Conservation (phyloP, 2,888 invertebrate genomes). For the Pteria penguin region DNA sequence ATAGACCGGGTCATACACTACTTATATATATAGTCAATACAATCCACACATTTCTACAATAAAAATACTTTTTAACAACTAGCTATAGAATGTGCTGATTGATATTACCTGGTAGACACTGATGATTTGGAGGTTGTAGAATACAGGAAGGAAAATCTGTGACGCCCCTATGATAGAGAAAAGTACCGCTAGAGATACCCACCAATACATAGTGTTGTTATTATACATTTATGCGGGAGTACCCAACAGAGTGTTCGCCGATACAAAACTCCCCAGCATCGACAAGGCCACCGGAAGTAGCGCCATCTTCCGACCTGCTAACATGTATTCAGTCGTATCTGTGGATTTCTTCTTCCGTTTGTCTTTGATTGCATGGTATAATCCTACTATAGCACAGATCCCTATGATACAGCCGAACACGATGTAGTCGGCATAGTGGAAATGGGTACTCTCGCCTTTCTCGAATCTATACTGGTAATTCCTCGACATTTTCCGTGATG, state of each 20-base stretch:
- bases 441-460: constrained; percentile 45
- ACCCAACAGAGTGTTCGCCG: constrained; percentile 74
- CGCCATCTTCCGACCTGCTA: constrained; percentile 71
- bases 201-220: constrained; percentile 69
- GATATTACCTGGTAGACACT: constrained; percentile 69
- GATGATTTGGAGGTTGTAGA: constrained; percentile 63
- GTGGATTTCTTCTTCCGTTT: constrained; percentile 51
- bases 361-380: constrained; percentile 68
- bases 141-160: constrained; percentile 64
- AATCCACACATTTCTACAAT: too few species aligned
- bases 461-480: constrained; percentile 49
- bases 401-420: constrained; percentile 62
- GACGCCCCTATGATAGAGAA: constrained; percentile 65
- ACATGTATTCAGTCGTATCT: constrained; percentile 65
- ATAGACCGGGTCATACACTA: too few species aligned
- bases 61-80: too few species aligned
- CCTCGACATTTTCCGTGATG: constrained; percentile 40
- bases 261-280: constrained; percentile 75
- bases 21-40: too few species aligned
- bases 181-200: constrained; percentile 63
- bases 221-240: constrained; percentile 74
- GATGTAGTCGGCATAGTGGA: constrained; percentile 63
- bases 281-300: constrained; percentile 72
- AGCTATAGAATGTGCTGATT: too few species aligned
- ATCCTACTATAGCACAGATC: constrained; percentile 67